Evolutionary conservation across 1,140 invertebrate species (phyloP).

Genomic region (Caerostris extrusa): DNA sequence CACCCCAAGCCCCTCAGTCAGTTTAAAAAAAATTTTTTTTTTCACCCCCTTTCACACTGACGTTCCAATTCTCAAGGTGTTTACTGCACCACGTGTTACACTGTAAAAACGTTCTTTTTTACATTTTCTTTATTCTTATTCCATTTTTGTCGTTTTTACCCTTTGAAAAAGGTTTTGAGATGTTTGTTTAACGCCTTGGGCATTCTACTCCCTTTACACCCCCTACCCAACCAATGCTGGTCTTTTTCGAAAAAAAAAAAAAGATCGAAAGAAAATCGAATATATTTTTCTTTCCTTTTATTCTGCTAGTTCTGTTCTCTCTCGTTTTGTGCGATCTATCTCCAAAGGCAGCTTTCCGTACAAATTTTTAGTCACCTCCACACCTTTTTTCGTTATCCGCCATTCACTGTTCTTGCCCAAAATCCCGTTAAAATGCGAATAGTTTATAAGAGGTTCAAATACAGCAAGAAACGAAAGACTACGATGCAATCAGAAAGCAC

Average conservation of each 20-base stretch:
- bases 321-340: conserved; percentile 38
- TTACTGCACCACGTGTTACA: conserved; percentile 71
- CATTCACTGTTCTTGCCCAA: background rate
- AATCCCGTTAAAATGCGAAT: conserved; percentile 70
- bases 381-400: background rate
- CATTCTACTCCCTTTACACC: conserved; percentile 23
- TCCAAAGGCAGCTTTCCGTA: conserved; percentile 56
- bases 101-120: conserved; percentile 51
- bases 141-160: conserved; percentile 52
- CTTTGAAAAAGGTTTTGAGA: conserved; percentile 68
- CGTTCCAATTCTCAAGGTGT: conserved; percentile 63
- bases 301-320: background rate
- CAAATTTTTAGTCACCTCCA: background rate
- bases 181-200: conserved; percentile 74
- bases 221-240: conserved; percentile 12
- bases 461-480: conserved; percentile 23
- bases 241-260: conserved; percentile 34
- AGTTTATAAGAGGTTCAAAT: conserved; percentile 69
- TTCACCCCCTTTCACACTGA: conserved; percentile 37
- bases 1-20: background rate
- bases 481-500: conserved; percentile 43
- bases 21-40: conserved; percentile 54
- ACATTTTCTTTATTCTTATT: conserved; percentile 10
- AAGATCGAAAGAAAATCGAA: conserved; percentile 14
- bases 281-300: conserved; percentile 58